Evolutionary conservation across 92 coral and sea anemone genomes (phyloP).

Genomic region (Zoanthus sansibaricus): DNA sequence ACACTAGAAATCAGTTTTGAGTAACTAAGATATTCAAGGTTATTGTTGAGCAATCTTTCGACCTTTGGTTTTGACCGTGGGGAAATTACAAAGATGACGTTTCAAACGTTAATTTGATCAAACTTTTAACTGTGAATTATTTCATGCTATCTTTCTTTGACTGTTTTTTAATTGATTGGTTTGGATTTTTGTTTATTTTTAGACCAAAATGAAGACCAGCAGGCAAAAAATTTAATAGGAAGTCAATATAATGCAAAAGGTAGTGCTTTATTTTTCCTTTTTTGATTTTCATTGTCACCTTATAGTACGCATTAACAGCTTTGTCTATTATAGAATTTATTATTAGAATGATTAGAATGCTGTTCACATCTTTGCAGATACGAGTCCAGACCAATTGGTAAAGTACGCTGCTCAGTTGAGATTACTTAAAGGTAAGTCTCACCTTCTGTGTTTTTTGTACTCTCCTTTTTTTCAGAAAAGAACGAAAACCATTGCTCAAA

Average conservation of each 20-base stretch:
- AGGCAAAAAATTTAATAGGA: neutral
- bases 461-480: no score
- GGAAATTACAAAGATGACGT: no score
- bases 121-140: neutral
- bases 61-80: no score
- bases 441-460: no score
- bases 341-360: neutral
- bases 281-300: no score
- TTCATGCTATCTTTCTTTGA: neutral
- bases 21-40: no score
- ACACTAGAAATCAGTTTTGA: no score
- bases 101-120: neutral
- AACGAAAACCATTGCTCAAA: no score
- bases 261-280: neutral
- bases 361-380: neutral
- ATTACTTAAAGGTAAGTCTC: slow-evolving; percentile 28
- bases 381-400: slow-evolving; percentile 31
- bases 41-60: no score
- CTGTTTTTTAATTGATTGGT: neutral
- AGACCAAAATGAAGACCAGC: slow-evolving; percentile 5
- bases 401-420: slow-evolving; percentile 17
- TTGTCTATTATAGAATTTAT: no score
- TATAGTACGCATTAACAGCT: no score
- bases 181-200: neutral
- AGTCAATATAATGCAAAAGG: neutral